phyloP scores from a whole-genome alignment of 2,113 vertebrate genomes.

The Gambusia holbrooki region DNA sequence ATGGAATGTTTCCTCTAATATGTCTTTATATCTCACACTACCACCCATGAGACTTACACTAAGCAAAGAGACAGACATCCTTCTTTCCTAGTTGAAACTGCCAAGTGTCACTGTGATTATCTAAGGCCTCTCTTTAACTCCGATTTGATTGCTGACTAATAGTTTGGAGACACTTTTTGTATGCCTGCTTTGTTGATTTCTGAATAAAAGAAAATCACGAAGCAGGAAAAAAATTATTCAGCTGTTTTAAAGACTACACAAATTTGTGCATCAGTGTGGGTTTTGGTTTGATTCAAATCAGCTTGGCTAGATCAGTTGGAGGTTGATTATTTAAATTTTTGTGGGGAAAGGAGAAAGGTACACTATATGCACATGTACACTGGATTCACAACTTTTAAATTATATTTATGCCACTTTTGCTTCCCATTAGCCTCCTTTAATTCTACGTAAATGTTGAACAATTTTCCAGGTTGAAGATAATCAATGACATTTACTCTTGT shows the following conservation, averaged over 20 bases:
- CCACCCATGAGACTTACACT: not conserved
- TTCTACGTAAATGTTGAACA: conserved; percentile 2
- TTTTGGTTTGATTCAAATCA: conserved; percentile 15
- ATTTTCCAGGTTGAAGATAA: conserved; percentile 6
- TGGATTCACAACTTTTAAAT: conserved; percentile 4
- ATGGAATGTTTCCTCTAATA: not conserved
- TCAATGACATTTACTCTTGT: conserved; percentile 39
- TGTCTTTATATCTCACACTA: not conserved
- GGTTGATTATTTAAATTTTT: not conserved
- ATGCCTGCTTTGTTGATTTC: conserved; percentile 9
- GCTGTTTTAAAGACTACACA: conserved; percentile 11
- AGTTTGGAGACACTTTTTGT: conserved; percentile 12
- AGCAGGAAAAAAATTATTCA: conserved; percentile 16
- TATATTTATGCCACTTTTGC: not conserved
- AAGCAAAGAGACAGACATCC: conserved; percentile 7
- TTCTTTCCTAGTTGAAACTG: conserved; percentile 5
- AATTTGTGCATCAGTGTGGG: conserved; percentile 2
- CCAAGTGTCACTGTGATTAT: conserved; percentile 11
- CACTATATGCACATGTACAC: conserved; percentile 1
- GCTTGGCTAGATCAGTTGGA: conserved; percentile 4
- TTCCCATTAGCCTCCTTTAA: conserved; percentile 25
- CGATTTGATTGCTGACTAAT: conserved; percentile 6
- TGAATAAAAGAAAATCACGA: conserved; percentile 7
- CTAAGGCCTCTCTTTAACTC: conserved; percentile 10
- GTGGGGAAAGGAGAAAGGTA: not conserved